Evolutionary conservation across 2,888 invertebrate species (phyloP).

Genomic region (Notodonta ziczac): DNA sequence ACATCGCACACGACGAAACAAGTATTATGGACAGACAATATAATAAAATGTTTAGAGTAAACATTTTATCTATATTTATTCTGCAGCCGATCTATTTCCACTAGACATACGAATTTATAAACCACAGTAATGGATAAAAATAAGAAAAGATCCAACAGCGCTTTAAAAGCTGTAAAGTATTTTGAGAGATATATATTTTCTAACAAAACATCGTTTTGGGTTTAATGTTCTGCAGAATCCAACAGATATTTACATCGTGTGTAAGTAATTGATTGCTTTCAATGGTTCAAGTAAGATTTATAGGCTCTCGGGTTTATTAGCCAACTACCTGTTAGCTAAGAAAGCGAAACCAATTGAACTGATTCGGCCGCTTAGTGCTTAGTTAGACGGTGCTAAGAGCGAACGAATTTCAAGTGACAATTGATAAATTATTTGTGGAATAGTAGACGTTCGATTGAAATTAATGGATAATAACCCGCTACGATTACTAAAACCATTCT

Average conservation of each 20-base stretch:
- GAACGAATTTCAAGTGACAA: constrained; percentile 10
- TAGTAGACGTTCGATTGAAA: not conserved
- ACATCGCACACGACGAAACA: no score
- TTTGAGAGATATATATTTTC: no score
- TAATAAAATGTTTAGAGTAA: no score
- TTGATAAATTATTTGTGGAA: constrained; percentile 10
- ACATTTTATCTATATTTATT: no score
- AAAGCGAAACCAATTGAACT: constrained; percentile 30
- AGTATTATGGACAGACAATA: no score
- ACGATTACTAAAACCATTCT: not conserved
- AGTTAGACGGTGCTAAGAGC: not conserved
- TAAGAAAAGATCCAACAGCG: no score
- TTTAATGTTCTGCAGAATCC: not conserved
- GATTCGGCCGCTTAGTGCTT: constrained; percentile 12
- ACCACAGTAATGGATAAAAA: no score
- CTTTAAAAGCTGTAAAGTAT: no score
- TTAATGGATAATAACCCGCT: not conserved
- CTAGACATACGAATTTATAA: no score
- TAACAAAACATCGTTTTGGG: not conserved
- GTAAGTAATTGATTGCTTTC: constrained; percentile 3
- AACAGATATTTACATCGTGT: not conserved
- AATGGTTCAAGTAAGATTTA: constrained; percentile 25
- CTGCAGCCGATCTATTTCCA: no score
- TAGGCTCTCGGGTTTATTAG: constrained; percentile 13
- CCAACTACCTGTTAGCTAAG: constrained; percentile 19